These are phyloP conservation scores for Xiphydria camelus DNA, from an alignment of 2,888 invertebrate genomes.

Conservation along the genomic window DNA sequence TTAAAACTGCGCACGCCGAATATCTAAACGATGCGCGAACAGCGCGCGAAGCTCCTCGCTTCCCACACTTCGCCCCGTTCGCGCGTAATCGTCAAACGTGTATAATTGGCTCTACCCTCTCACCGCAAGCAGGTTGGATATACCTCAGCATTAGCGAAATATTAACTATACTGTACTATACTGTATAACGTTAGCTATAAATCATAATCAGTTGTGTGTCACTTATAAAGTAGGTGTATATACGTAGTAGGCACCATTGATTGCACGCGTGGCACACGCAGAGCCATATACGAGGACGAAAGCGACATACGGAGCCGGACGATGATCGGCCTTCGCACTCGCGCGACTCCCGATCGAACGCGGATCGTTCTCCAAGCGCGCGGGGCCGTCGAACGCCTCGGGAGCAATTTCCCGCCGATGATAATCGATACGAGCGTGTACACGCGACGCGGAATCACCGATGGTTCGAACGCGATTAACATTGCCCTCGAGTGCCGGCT, in stretches of 20 bases:
- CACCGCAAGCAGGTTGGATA: slow-evolving; percentile 52
- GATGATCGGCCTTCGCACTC: too few species aligned
- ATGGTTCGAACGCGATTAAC: too few species aligned
- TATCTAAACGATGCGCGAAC: neutral
- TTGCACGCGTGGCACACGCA: too few species aligned
- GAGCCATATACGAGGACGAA: too few species aligned
- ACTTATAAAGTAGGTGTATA: slow-evolving; percentile 29
- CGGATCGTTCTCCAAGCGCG: too few species aligned
- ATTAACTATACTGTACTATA: slow-evolving; percentile 35
- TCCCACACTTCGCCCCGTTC: slow-evolving; percentile 30
- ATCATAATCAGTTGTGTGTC: slow-evolving; percentile 14
- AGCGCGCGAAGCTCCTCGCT: slow-evolving; percentile 2
- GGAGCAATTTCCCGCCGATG: too few species aligned
- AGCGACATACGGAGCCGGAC: too few species aligned
- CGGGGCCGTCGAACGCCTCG: neutral
- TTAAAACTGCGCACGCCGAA: too few species aligned
- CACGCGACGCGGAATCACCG: too few species aligned
- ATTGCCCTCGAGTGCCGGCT: too few species aligned
- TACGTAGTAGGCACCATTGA: slow-evolving; percentile 7
- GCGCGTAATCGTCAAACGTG: slow-evolving; percentile 42
- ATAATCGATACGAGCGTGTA: too few species aligned
- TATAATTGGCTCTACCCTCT: slow-evolving; percentile 53
- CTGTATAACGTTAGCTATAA: slow-evolving; percentile 29
- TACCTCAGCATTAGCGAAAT: slow-evolving; percentile 41
- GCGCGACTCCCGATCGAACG: too few species aligned